Base-by-base conservation (phyloP, 1,140 invertebrate genomes). In the Anastrepha ludens region DNA sequence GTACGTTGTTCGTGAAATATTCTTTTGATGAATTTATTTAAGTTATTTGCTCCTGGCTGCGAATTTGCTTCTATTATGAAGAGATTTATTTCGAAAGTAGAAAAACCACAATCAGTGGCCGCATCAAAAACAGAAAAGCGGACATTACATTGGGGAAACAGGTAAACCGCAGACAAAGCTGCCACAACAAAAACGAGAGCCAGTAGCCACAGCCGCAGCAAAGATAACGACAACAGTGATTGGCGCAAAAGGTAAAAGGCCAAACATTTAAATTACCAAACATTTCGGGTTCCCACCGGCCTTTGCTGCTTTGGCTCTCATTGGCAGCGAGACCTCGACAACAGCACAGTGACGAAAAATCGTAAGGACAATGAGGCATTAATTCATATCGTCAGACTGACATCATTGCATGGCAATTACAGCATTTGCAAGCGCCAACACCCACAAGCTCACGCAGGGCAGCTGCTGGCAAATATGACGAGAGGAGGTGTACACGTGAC, bases 201-300 rank as follows among this genome's bases (percentile, higher is more conserved):
- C 50, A 11, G 50, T 55, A 17, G 5, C 60, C n/a, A 62, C n/a
- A 62, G 8, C 60, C 60, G n/a, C 60, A 3, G 60, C 15, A 62
- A 62, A 62, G 60, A 62, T 62, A 62, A 17, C 60, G 60, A n/a
- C 8, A n/a, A 62, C 13, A n/a, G n/a, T 17, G 60, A 62, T 17
- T 62, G n/a, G n/a, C 15, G 60, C n/a, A 62, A 62, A 62, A 55
- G 60, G 60, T 62, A 62, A 62, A 62, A 62, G 60, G 60, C 60
- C 60, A 62, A 62, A 62, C n/a, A 62, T 62, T 62, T 62, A 62
- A 62, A 62, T 62, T 8, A 62, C 60, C 60, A 62, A 62, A 62
- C 13, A 3, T 62, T 15, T 55, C 50, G 50, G 50, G 5, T 62
- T 4, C n/a, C 60, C 8, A 62, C n/a, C 15, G n/a, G 8, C 13